A percentile compares a stretch with the other conserved stretches of the same genome.
Conservation (phyloP, 2,797 vertebrate genomes). For the Dallia pectoralis region DNA sequence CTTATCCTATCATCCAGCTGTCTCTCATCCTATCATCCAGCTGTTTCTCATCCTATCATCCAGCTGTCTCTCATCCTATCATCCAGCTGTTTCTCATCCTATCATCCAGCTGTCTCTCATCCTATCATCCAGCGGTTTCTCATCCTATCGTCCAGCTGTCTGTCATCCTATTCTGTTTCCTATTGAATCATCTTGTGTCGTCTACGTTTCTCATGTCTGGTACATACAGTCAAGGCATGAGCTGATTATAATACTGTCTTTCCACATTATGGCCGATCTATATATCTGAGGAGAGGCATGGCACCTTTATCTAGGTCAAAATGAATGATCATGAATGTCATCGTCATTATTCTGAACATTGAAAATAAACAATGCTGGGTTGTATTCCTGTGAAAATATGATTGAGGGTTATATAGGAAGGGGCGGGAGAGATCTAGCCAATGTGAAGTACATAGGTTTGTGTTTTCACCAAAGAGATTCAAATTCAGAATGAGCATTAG, state of each 20-base stretch:
- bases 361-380: no score
- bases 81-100: no score
- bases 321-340: constrained; percentile 38
- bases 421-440: no score
- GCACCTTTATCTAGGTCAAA: constrained; percentile 33
- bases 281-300: constrained; percentile 45
- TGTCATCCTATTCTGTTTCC: neutral
- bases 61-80: no score
- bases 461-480: neutral
- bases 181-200: constrained; percentile 3
- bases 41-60: no score
- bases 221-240: constrained; percentile 49
- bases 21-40: no score
- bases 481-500: neutral
- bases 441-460: neutral
- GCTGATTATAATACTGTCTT: constrained; percentile 25
- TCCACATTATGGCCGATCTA: constrained; percentile 41
- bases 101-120: no score
- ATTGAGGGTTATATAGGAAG: no score
- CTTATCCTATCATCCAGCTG: constrained; percentile 18
- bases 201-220: constrained; percentile 51
- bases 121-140: no score
- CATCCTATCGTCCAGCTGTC: no score
- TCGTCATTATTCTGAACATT: neutral
- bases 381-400: no score